Conservation (phyloP, 2,888 invertebrate species). For the Atethmia centrago region DNA sequence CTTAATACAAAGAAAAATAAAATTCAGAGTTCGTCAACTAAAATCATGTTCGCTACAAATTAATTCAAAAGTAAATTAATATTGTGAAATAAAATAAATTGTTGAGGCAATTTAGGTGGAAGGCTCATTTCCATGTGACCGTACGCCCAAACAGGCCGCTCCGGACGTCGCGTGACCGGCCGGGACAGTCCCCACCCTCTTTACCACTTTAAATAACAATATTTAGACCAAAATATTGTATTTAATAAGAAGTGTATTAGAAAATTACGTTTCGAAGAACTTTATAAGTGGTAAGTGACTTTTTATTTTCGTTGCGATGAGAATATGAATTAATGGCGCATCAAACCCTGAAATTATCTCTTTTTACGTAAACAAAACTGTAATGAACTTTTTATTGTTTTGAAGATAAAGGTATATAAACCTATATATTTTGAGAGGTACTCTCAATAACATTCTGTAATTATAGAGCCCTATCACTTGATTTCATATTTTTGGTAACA, state of each 20-base stretch:
- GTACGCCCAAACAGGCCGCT: slow-evolving; percentile 67
- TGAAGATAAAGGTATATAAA: slow-evolving; percentile 5
- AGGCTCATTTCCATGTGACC: slow-evolving; percentile 63
- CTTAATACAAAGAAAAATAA: not conserved
- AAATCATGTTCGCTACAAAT: slow-evolving; percentile 40
- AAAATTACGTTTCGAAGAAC: slow-evolving; percentile 56
- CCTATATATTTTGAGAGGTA: not conserved
- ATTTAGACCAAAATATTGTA: slow-evolving; percentile 64
- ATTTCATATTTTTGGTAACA: slow-evolving; percentile 24
- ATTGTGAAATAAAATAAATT: slow-evolving; percentile 58
- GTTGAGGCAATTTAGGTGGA: slow-evolving; percentile 55
- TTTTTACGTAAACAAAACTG: not conserved
- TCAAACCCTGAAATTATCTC: not conserved
- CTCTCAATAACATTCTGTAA: slow-evolving; percentile 16
- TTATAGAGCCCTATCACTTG: slow-evolving; percentile 17
- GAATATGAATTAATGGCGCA: slow-evolving; percentile 12
- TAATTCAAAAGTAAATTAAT: slow-evolving; percentile 48
- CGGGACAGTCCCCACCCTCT: slow-evolving; percentile 62
- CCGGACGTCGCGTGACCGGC: slow-evolving; percentile 71
- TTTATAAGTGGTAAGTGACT: slow-evolving; percentile 20
- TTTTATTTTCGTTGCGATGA: slow-evolving; percentile 18
- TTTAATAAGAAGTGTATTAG: slow-evolving; percentile 59
- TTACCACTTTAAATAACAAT: slow-evolving; percentile 67
- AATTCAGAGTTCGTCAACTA: slow-evolving; percentile 2
- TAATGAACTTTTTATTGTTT: not conserved